phyloP scores from a whole-genome alignment of 1,140 invertebrate species.

The Hyles euphorbiae region DNA sequence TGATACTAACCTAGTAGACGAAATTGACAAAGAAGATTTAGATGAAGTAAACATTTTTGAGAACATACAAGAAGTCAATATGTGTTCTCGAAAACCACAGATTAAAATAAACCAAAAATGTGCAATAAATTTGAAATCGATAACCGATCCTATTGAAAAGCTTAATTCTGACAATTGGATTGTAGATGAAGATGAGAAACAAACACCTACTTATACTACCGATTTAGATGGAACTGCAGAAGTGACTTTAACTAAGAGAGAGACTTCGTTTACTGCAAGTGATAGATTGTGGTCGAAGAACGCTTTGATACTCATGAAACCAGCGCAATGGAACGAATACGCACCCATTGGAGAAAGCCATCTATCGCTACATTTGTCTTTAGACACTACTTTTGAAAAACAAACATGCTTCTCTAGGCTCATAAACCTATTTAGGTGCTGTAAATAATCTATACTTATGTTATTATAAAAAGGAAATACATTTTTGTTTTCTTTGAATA shows the following conservation, averaged over 20 bases:
- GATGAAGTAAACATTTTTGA: not conserved
- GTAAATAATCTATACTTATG: constrained; percentile 26
- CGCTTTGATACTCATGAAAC: constrained; percentile 29
- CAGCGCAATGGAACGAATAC: constrained; percentile 30
- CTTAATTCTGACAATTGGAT: constrained; percentile 33
- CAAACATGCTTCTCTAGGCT: constrained; percentile 43
- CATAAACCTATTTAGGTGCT: constrained; percentile 42
- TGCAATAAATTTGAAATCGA: constrained; percentile 6
- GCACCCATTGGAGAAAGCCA: constrained; percentile 27
- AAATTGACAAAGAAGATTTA: not conserved
- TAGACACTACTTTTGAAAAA: constrained; percentile 24
- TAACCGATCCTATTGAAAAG: constrained; percentile 34
- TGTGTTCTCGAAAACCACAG: constrained; percentile 13
- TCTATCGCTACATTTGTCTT: constrained; percentile 38
- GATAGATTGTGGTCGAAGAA: constrained; percentile 28
- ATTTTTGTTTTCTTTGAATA: too few relatives aligned
- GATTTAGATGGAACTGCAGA: constrained; percentile 7
- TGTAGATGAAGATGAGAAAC: constrained; percentile 14
- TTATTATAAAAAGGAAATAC: not conserved
- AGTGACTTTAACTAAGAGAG: too few relatives aligned
- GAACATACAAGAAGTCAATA: not conserved
- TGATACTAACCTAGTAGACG: not conserved
- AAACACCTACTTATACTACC: constrained; percentile 19
- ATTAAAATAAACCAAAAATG: constrained; percentile 16
- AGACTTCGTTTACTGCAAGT: constrained; percentile 6